Conservation (phyloP, 2,113 vertebrate genomes). For the Peucedramus taeniatus region DNA sequence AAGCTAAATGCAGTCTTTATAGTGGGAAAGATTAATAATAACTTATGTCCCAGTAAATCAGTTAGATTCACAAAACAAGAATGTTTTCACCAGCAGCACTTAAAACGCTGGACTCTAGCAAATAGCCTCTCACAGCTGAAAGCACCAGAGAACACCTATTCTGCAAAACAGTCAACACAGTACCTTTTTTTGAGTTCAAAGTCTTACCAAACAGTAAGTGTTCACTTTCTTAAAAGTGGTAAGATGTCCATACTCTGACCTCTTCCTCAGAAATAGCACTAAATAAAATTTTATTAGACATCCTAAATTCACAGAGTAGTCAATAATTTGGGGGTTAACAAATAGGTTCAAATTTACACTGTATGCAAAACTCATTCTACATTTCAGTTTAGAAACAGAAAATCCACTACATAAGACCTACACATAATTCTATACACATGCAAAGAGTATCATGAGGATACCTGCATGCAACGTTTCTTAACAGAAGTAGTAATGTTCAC, state of each 20-base stretch:
- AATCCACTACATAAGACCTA: not conserved
- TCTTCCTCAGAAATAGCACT: not conserved
- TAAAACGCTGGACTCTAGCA: not conserved
- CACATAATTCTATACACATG: not conserved
- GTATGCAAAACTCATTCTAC: not conserved
- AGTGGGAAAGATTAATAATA: slow-evolving; percentile 39
- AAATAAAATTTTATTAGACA: not conserved
- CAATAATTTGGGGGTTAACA: not conserved
- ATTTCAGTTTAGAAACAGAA: not conserved
- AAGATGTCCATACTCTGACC: not conserved
- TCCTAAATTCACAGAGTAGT: not conserved
- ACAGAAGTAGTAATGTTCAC: not conserved
- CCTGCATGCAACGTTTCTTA: not conserved
- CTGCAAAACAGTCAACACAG: not conserved
- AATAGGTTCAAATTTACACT: not conserved
- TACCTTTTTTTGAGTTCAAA: not conserved
- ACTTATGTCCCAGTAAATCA: slow-evolving; percentile 2
- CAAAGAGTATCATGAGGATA: not conserved
- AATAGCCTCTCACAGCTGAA: not conserved
- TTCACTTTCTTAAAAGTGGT: not conserved
- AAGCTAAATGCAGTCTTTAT: slow-evolving; percentile 24
- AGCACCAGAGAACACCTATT: not conserved
- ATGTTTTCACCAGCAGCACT: not conserved
- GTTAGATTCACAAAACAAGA: not conserved
- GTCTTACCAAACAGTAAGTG: not conserved